phyloP scores from a whole-genome alignment of 2,888 invertebrate genomes.

The Cylindroiulus punctatus region DNA sequence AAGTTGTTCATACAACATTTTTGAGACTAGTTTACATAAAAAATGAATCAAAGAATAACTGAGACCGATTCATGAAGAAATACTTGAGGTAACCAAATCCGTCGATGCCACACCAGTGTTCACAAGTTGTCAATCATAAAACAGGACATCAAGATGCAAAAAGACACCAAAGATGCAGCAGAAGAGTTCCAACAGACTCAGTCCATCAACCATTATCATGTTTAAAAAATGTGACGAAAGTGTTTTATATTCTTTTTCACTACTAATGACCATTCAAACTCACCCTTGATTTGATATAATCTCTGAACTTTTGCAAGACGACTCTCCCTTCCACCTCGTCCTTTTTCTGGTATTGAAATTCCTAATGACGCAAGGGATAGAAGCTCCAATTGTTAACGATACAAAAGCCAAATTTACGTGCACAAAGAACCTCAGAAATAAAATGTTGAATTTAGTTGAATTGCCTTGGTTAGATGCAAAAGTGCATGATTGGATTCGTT shows the following conservation, averaged over 20 bases:
- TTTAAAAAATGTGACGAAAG: neutral
- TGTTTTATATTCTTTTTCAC: no score
- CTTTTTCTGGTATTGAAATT: slow-evolving; percentile 43
- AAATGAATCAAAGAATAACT: neutral
- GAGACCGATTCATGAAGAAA: neutral
- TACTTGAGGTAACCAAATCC: neutral
- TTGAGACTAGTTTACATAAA: neutral
- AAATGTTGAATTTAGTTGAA: slow-evolving; percentile 13
- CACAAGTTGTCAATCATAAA: neutral
- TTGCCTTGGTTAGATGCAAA: neutral
- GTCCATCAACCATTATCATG: neutral
- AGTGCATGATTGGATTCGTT: neutral
- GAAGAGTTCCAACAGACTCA: no score
- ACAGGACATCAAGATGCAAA: neutral
- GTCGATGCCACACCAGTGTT: neutral
- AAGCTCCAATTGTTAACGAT: slow-evolving; percentile 32
- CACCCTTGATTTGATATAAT: slow-evolving; percentile 15
- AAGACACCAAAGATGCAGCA: neutral
- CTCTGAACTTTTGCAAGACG: slow-evolving; percentile 35
- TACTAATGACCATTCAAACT: neutral
- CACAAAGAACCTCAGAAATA: slow-evolving; percentile 27
- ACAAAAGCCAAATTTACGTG: slow-evolving; percentile 6
- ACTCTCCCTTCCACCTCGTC: slow-evolving; percentile 9
- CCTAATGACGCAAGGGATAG: slow-evolving; percentile 35
- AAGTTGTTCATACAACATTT: neutral